Conservation (phyloP, 2,888 invertebrate species). For the Quadroppia sp. region DNA sequence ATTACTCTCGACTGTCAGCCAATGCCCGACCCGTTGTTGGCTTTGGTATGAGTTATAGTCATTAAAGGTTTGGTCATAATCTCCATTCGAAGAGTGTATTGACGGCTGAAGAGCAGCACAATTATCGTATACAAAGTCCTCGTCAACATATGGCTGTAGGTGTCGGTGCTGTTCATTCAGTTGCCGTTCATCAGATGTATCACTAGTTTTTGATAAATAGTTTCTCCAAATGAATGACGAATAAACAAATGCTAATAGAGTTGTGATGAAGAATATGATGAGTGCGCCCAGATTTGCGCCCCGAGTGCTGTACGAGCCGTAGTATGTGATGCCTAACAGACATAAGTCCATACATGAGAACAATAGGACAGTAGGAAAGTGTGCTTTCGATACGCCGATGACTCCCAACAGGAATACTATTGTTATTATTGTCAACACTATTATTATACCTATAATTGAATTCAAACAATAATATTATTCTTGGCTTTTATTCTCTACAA, state of each 20-base stretch:
- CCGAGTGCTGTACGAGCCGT: neutral
- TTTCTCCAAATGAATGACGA: conserved; percentile 9
- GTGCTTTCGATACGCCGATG: conserved; percentile 16
- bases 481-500: neutral
- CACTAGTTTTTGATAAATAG: neutral
- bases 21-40: neutral
- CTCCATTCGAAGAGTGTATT: neutral
- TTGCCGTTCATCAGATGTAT: neutral
- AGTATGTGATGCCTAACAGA: conserved; percentile 1
- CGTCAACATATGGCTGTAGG: neutral
- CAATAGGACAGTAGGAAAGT: conserved; percentile 5
- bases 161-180: neutral
- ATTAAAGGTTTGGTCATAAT: neutral
- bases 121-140: neutral
- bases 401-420: conserved; percentile 21
- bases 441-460: conserved; percentile 15
- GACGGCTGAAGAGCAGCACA: neutral
- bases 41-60: neutral
- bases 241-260: neutral
- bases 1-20: conserved; percentile 21
- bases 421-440: conserved; percentile 21
- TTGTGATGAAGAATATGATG: conserved; percentile 17
- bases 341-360: neutral
- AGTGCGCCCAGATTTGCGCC: conserved; percentile 15
- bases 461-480: too few relatives aligned